A percentile compares a stretch with the other conserved stretches of the same genome.
These are phyloP conservation scores for human DNA, from an alignment of 2,113 vertebrate species.

Conservation along the genomic window GRCh38 chr3:52298001-52298500, in stretches of 20 bases:
- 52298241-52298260: neutral
- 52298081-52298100: neutral
- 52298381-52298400: neutral
- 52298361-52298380: neutral
- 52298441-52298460: neutral
- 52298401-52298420: neutral
- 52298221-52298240: neutral
- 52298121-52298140: neutral
- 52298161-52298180: neutral
- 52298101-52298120: neutral
- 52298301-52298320: slow-evolving; percentile 6
- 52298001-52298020: neutral
- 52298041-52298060: neutral
- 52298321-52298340: neutral
- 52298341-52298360: neutral
- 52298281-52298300: slow-evolving; percentile 4
- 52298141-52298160: neutral
- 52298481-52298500: neutral
- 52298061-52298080: neutral
- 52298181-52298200: neutral
- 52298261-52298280: neutral
- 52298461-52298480: neutral
- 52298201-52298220: neutral
- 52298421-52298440: neutral
- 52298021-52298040: neutral